phyloP scores from a whole-genome alignment of 92 coral and sea anemone species.

The Palythoa caribaeorum region DNA sequence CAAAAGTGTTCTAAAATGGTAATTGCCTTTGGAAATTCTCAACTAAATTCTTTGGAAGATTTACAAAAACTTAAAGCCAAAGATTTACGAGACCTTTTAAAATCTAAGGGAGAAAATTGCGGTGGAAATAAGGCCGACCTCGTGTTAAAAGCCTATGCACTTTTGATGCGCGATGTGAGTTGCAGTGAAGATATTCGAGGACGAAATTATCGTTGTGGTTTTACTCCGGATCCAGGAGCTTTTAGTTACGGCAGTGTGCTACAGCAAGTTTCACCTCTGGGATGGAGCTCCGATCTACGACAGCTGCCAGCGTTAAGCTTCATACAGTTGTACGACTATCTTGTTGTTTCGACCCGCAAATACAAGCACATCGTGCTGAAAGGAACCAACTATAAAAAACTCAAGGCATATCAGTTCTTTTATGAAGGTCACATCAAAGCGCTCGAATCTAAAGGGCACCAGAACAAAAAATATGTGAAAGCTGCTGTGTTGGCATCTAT shows the following conservation, averaged over 20 bases:
- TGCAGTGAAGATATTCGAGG: slow-evolving; percentile 2
- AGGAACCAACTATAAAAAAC: slow-evolving; percentile 58
- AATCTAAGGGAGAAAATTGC: slow-evolving; percentile 37
- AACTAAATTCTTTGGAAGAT: neutral
- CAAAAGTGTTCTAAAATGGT: neutral
- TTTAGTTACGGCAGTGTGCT: neutral
- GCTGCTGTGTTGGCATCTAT: slow-evolving; percentile 56
- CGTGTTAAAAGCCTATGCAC: slow-evolving; percentile 58
- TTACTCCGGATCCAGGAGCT: neutral
- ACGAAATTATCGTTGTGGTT: neutral
- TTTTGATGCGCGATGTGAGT: slow-evolving; percentile 49
- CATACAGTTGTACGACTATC: slow-evolving; percentile 60
- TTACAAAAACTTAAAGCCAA: slow-evolving; percentile 8
- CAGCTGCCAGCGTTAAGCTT: slow-evolving; percentile 58
- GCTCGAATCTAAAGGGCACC: neutral
- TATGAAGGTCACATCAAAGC: neutral
- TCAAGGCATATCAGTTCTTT: slow-evolving; percentile 62
- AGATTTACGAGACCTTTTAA: slow-evolving; percentile 25
- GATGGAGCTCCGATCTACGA: slow-evolving; percentile 59
- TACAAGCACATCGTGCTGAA: slow-evolving; percentile 52
- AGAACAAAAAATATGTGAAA: neutral
- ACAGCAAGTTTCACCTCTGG: slow-evolving; percentile 53
- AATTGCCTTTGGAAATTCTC: neutral
- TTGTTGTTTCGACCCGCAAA: slow-evolving; percentile 55
- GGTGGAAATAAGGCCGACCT: slow-evolving; percentile 65